phyloP scores from a whole-genome alignment of 2,888 invertebrate species.

The Rhogogaster chlorosoma region DNA sequence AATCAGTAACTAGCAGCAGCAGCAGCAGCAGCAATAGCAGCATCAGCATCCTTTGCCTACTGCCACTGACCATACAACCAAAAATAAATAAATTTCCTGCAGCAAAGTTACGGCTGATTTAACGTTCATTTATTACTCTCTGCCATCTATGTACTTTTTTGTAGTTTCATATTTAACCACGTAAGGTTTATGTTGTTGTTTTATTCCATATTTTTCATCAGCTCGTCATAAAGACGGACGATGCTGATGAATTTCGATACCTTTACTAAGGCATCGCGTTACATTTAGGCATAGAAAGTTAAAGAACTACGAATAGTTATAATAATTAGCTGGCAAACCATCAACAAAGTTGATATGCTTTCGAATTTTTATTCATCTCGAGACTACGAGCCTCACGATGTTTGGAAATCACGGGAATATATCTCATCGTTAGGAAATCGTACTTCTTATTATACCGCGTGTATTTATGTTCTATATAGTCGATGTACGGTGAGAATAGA shows the following conservation, averaged over 20 bases:
- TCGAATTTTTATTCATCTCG: neutral
- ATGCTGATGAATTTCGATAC: neutral
- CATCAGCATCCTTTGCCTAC: slow-evolving; percentile 15
- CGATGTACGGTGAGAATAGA: neutral
- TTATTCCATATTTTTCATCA: neutral
- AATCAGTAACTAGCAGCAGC: slow-evolving; percentile 15
- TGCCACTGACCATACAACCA: neutral
- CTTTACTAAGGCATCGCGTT: neutral
- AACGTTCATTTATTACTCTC: slow-evolving; percentile 29
- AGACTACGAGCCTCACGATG: neutral
- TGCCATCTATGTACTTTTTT: neutral
- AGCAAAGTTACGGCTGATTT: slow-evolving; percentile 36
- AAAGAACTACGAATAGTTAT: neutral
- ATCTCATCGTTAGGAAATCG: neutral
- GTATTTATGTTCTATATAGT: neutral
- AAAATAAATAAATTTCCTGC: slow-evolving; percentile 30
- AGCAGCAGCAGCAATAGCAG: neutral
- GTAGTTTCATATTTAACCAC: neutral
- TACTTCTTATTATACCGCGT: neutral
- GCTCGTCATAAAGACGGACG: neutral
- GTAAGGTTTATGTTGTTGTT: neutral
- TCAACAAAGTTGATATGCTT: neutral
- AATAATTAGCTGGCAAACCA: neutral
- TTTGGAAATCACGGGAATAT: neutral
- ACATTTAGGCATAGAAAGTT: neutral